Base-by-base conservation (phyloP, 2,888 invertebrate species). In the Eupelmus urozonus region DNA sequence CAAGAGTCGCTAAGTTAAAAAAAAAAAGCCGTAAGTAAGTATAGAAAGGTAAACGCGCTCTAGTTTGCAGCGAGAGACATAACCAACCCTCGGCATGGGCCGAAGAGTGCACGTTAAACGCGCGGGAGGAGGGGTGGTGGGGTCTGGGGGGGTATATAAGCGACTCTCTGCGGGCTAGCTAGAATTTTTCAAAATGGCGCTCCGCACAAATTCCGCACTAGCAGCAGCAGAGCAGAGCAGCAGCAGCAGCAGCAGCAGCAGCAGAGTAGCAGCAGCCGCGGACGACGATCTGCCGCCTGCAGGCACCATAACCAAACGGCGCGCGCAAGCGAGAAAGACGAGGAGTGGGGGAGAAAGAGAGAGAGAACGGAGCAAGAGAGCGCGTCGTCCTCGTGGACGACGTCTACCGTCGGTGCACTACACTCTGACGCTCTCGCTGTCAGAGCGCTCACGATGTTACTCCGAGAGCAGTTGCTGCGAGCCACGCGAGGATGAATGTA, bases 101-200 rank as follows among this genome's bases (percentile, higher is more conserved):
- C 5, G n/a, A 23, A 13, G 42, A 16, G 25, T n/a, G 45, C 55
- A n/a, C 40, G 13, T 7, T n/a, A 2, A 25, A n/a, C 11, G 16
- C 51, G 27, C 65, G 63, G 70, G 53, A 40, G 60, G 23, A 16
- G 20, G 27, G 34, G 59, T 11, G 49, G 9, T 4, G 29, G 49
- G 27, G 65, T 18, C 27, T n/a, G n/a, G n/a, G n/a, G n/a, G n/a
- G n/a, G n/a, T n/a, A n/a, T n/a, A n/a, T n/a, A 55, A 53, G 18
- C 45, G 55, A 18, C 45, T 63, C 80, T 77, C 40, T 42, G 70
- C 69, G 74, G 70, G 71, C 51, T 82, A 82, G 82, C 85, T 83
- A 84, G 85, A 87, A 88, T 87, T 88, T 88, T 88, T 88, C 88
- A 89, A 89, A 89, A 89, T 89, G 89, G 89, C 89, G 89, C 88